These are phyloP conservation scores for Aphelenchoides besseyi DNA, from an alignment of 1,140 invertebrate species.

Conservation along the genomic window DNA sequence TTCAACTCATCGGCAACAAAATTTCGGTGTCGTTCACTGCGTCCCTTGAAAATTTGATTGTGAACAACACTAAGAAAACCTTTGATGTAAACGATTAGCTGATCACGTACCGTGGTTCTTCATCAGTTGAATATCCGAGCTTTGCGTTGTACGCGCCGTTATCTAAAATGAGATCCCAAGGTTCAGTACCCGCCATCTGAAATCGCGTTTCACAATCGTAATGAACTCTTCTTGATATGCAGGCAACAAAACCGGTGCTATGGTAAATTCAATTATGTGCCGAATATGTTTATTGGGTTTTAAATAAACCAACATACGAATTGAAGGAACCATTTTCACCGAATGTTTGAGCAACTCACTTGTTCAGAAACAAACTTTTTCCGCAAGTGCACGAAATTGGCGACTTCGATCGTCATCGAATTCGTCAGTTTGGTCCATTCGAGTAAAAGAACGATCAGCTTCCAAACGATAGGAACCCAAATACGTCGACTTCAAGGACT, in stretches of 20 bases:
- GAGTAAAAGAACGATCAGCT: slow-evolving; percentile 72
- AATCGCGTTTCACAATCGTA: not conserved
- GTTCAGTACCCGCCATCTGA: slow-evolving; percentile 18
- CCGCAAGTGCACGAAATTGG: not conserved
- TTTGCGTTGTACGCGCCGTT: slow-evolving; percentile 50
- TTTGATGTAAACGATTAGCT: slow-evolving; percentile 2
- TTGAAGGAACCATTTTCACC: slow-evolving; percentile 6
- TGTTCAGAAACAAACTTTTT: slow-evolving; percentile 25
- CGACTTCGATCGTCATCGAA: slow-evolving; percentile 14
- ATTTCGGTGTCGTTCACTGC: slow-evolving; percentile 83
- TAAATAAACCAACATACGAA: slow-evolving; percentile 13
- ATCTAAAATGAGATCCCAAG: slow-evolving; percentile 44
- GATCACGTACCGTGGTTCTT: slow-evolving; percentile 35
- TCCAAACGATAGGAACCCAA: slow-evolving; percentile 72
- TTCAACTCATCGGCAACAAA: slow-evolving; percentile 89
- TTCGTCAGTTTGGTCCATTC: slow-evolving; percentile 62
- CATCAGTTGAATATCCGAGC: slow-evolving; percentile 33
- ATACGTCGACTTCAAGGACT: slow-evolving; percentile 66
- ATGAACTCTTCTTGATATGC: not conserved
- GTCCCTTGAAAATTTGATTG: slow-evolving; percentile 96
- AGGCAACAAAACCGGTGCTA: not conserved
- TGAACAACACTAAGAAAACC: slow-evolving; percentile 69
- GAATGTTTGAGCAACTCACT: too few relatives aligned
- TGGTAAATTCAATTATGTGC: not conserved
- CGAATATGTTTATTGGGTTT: slow-evolving; percentile 10